Evolutionary conservation across 1,140 invertebrate genomes (phyloP).

Genomic region (Halyomorpha halys): DNA sequence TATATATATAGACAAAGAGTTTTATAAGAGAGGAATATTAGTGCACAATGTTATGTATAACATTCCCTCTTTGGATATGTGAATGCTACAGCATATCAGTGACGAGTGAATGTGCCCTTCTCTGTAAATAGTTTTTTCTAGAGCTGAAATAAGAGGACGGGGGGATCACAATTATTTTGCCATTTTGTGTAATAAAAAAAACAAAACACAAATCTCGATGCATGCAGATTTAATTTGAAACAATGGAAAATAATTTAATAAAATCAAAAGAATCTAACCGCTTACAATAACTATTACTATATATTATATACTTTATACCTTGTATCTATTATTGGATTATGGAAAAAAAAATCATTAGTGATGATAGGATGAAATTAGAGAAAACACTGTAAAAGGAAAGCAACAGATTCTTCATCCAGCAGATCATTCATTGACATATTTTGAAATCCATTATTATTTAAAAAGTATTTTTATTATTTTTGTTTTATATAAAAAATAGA

Average conservation of each 20-base stretch:
- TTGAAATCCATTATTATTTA: too few species aligned
- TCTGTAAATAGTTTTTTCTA: constrained; percentile 21
- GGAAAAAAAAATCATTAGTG: constrained; percentile 13
- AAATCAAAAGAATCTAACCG: constrained; percentile 7
- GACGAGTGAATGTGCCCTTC: constrained; percentile 13
- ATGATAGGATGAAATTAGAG: constrained; percentile 15
- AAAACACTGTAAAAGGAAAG: constrained; percentile 20
- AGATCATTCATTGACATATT: too few species aligned
- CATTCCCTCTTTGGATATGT: constrained; percentile 1
- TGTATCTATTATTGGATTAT: constrained; percentile 2
- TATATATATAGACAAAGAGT: constrained; percentile 1
- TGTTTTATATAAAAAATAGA: too few species aligned
- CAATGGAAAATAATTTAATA: neutral
- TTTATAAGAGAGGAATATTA: constrained; percentile 2
- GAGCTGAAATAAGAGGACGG: neutral
- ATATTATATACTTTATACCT: constrained; percentile 9
- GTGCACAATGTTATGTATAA: constrained; percentile 10
- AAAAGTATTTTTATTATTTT: too few species aligned
- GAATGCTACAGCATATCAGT: constrained; percentile 25
- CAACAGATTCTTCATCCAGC: constrained; percentile 13
- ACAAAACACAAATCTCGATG: neutral
- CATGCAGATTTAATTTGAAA: constrained; percentile 7
- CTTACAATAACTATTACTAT: constrained; percentile 19
- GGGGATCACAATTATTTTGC: constrained; percentile 16
- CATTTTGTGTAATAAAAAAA: constrained; percentile 16